Percentiles rank a stretch among this genome's conserved stretches.
Evolutionary conservation across 1,140 invertebrate species (phyloP).

Genomic region (Himalopsyche phryganea): DNA sequence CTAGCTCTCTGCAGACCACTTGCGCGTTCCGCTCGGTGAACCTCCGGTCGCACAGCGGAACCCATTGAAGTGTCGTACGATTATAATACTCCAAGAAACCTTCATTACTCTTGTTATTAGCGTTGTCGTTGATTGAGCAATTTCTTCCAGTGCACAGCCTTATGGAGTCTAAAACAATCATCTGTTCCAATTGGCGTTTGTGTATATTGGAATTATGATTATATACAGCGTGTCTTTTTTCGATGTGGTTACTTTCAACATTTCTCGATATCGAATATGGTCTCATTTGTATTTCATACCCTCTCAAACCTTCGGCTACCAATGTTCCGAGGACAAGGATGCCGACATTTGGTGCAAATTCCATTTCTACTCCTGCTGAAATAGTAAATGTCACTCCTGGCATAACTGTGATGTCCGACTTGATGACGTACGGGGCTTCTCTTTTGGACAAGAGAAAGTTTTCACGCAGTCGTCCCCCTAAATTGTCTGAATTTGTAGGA

Average conservation of each 20-base stretch:
- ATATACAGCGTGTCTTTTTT: slow-evolving; percentile 40
- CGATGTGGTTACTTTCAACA: slow-evolving; percentile 45
- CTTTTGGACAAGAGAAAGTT: slow-evolving; percentile 68
- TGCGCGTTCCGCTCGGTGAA: slow-evolving; percentile 94
- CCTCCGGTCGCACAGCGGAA: slow-evolving; percentile 91
- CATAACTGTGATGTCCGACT: slow-evolving; percentile 95
- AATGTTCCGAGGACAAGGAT: slow-evolving; percentile 92
- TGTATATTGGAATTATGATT: slow-evolving; percentile 37
- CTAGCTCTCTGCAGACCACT: slow-evolving; percentile 93
- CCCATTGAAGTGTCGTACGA: slow-evolving; percentile 90
- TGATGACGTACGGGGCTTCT: slow-evolving; percentile 75
- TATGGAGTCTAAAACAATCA: slow-evolving; percentile 58
- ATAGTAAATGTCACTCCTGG: slow-evolving; percentile 84
- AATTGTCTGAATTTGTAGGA: slow-evolving; percentile 54
- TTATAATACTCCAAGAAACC: slow-evolving; percentile 96
- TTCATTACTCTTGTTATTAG: slow-evolving; percentile 56
- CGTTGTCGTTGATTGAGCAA: slow-evolving; percentile 57
- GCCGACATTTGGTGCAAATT: slow-evolving; percentile 95
- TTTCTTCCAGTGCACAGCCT: slow-evolving; percentile 72
- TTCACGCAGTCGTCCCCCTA: slow-evolving; percentile 81
- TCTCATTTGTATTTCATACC: slow-evolving; percentile 80
- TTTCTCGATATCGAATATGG: slow-evolving; percentile 55
- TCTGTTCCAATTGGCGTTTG: slow-evolving; percentile 51
- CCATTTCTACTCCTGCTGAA: slow-evolving; percentile 84
- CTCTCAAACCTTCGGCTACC: slow-evolving; percentile 75